phyloP scores from a whole-genome alignment of 1,140 invertebrate genomes.

The Hyles vespertilio region DNA sequence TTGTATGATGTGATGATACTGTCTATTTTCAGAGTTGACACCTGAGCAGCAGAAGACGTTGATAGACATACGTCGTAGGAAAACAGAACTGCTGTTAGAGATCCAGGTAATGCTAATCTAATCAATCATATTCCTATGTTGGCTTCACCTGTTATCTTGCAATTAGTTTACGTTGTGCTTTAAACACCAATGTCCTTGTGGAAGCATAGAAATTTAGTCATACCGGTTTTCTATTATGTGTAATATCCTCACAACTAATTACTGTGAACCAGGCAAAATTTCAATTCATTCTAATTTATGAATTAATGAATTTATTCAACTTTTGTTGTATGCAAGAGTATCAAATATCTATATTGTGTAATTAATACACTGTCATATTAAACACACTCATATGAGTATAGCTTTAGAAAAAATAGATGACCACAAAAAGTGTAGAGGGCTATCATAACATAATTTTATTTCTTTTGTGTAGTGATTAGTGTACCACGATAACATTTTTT shows the following conservation, averaged over 20 bases:
- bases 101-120: slow-evolving; percentile 85
- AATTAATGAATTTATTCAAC: too few species aligned
- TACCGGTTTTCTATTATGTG: slow-evolving; percentile 4
- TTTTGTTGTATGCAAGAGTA: too few species aligned
- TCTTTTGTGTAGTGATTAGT: too few species aligned
- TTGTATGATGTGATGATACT: slow-evolving; percentile 31
- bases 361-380: too few species aligned
- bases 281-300: not conserved
- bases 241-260: not conserved
- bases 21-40: slow-evolving; percentile 87
- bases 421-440: too few species aligned
- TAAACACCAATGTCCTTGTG: slow-evolving; percentile 1
- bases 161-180: slow-evolving; percentile 5
- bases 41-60: slow-evolving; percentile 93
- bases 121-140: slow-evolving; percentile 8
- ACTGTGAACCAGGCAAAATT: not conserved
- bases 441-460: too few species aligned
- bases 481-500: too few species aligned
- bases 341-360: too few species aligned
- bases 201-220: not conserved
- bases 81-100: slow-evolving; percentile 92
- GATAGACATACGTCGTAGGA: slow-evolving; percentile 91
- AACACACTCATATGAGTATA: too few species aligned
- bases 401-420: too few species aligned
- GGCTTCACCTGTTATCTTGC: slow-evolving; percentile 8